A percentile compares a stretch with the other conserved stretches of the same genome.
Evolutionary conservation across 2,797 vertebrate species (phyloP).

Genomic region (Sylvia borin): DNA sequence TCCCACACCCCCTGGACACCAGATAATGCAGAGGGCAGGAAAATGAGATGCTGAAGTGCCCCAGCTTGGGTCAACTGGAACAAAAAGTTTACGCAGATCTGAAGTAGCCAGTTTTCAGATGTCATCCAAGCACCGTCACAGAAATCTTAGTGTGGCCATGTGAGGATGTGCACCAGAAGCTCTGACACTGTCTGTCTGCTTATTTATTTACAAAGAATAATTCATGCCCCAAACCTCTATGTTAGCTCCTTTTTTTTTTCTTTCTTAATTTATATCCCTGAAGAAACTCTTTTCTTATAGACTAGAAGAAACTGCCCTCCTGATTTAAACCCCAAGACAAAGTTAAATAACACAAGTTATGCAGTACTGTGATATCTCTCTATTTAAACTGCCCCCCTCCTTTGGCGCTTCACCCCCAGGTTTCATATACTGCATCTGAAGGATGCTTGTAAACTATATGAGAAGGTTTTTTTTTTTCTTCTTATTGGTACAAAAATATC

Average conservation of each 20-base stretch:
- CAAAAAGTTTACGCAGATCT: neutral
- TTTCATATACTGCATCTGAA: neutral
- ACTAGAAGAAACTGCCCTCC: neutral
- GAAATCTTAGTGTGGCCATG: neutral
- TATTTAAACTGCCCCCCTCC: neutral
- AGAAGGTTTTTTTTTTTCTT: neutral
- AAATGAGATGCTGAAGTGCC: neutral
- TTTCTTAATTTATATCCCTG: neutral
- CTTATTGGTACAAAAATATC: neutral
- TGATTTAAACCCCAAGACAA: neutral
- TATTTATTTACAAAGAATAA: neutral
- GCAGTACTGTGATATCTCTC: neutral
- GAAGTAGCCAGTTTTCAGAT: neutral
- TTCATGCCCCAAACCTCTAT: neutral
- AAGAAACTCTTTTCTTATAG: neutral
- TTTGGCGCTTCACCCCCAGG: neutral
- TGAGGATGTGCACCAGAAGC: neutral
- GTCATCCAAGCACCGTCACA: neutral
- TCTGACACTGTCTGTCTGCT: neutral
- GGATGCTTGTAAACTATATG: neutral
- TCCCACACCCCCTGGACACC: neutral
- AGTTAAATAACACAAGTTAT: neutral
- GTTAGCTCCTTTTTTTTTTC: neutral
- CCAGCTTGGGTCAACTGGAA: neutral
- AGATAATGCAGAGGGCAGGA: neutral